Conservation (phyloP, 2,113 vertebrate species). For the Promerops cafer region DNA sequence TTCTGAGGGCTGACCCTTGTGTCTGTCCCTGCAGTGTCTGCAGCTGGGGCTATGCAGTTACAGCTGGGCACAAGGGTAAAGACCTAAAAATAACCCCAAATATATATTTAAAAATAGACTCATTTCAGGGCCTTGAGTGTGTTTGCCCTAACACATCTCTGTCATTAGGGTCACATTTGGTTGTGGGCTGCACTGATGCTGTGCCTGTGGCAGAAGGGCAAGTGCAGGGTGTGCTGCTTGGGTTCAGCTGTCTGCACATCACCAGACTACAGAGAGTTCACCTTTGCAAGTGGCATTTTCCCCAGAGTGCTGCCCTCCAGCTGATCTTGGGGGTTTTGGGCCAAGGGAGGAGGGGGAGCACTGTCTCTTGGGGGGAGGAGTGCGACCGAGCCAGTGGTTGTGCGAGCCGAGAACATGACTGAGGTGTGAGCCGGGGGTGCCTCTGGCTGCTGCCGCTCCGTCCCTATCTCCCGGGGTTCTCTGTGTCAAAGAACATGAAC, state of each 20-base stretch:
- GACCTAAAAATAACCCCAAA: background rate
- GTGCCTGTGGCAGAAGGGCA: background rate
- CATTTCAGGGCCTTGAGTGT: background rate
- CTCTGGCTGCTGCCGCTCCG: rapidly evolving
- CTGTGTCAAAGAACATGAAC: conserved; percentile 5
- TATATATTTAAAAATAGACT: background rate
- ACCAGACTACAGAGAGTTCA: background rate
- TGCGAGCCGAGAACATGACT: background rate
- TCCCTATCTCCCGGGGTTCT: background rate
- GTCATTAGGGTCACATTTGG: background rate
- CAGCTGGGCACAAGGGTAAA: background rate
- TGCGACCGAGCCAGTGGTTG: background rate
- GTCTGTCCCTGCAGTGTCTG: background rate
- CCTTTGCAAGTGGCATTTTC: background rate
- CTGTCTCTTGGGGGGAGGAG: background rate
- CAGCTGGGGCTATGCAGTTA: background rate
- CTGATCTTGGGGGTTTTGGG: background rate
- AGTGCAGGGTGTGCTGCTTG: background rate
- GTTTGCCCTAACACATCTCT: background rate
- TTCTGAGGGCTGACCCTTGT: background rate
- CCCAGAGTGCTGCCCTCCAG: background rate
- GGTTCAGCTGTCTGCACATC: background rate
- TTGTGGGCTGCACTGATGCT: background rate
- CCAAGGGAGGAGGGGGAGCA: background rate
- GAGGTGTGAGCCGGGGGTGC: background rate